A percentile compares a stretch with the other conserved stretches of the same genome.
Conservation (phyloP, 2,113 vertebrate genomes). For the Gulo gulo region DNA sequence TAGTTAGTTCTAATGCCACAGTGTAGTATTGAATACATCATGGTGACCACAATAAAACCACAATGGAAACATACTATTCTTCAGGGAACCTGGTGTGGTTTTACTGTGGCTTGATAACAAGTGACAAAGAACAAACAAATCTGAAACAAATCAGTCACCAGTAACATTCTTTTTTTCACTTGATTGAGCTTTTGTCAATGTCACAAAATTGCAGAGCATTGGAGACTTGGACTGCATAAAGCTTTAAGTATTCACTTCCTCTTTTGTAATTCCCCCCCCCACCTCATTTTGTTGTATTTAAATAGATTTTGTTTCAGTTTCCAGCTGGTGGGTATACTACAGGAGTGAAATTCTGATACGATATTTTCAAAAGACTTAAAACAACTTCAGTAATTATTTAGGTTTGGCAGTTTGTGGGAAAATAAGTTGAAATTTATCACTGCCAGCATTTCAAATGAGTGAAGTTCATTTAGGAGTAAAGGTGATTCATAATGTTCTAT, state of each 20-base stretch:
- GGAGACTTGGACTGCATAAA: background rate
- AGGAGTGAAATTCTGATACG: conserved; percentile 38
- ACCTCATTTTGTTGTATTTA: conserved; percentile 64
- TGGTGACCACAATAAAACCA: background rate
- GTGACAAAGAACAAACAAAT: conserved; percentile 8
- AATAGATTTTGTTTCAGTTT: conserved; percentile 55
- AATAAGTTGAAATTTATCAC: conserved; percentile 69
- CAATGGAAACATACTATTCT: background rate
- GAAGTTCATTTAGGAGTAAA: conserved; percentile 40
- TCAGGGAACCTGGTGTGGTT: background rate
- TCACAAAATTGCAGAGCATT: background rate
- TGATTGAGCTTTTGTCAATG: conserved; percentile 13
- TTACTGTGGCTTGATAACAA: background rate
- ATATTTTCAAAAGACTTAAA: conserved; percentile 69
- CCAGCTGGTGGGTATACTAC: conserved; percentile 3
- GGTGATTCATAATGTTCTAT: conserved; percentile 58
- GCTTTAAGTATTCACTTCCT: background rate
- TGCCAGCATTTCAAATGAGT: background rate
- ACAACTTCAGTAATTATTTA: conserved; percentile 70
- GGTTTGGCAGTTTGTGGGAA: conserved; percentile 33
- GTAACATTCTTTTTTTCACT: background rate
- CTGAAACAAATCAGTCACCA: background rate
- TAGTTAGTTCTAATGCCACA: background rate
- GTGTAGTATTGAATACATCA: background rate
- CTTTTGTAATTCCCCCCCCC: background rate